Evolutionary conservation across 1,140 invertebrate genomes (phyloP).

Genomic region (Mesaphorura yosii): DNA sequence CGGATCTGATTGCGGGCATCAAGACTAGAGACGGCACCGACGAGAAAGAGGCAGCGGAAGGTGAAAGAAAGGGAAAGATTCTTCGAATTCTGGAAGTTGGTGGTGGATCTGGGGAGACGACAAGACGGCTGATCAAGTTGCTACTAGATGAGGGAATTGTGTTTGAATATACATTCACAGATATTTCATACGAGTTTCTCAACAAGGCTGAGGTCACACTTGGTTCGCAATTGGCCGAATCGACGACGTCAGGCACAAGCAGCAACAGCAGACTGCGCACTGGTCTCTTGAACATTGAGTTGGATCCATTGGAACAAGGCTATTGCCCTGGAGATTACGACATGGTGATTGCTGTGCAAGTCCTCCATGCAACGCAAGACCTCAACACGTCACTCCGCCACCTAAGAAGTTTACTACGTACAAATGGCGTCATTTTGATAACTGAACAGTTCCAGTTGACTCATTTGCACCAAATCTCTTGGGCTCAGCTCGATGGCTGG

Average conservation of each 20-base stretch:
- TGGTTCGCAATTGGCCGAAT: too few relatives aligned
- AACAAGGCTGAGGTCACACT: neutral
- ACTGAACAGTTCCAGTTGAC: neutral
- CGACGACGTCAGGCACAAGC: too few relatives aligned
- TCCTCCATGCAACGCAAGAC: conserved; percentile 15
- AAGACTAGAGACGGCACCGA: too few relatives aligned
- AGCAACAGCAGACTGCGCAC: neutral
- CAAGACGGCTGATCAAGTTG: neutral
- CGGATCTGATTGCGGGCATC: neutral
- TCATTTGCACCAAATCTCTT: neutral
- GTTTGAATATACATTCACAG: conserved; percentile 7
- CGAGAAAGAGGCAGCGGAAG: neutral
- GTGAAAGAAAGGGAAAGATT: neutral
- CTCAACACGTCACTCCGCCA: conserved; percentile 4
- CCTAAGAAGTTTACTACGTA: neutral
- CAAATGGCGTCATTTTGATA: neutral
- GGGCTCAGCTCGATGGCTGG: conserved; percentile 3
- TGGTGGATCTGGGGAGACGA: neutral
- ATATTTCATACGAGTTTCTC: conserved; percentile 8
- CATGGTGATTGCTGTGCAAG: conserved; percentile 6
- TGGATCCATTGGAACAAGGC: conserved; percentile 11
- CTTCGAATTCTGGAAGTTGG: conserved; percentile 15
- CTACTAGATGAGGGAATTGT: conserved; percentile 1
- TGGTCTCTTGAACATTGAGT: conserved; percentile 18
- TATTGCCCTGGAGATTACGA: conserved; percentile 14